These are phyloP conservation scores for Nipponacmea schrenckii DNA, from an alignment of 2,888 invertebrate species.

Conservation along the genomic window DNA sequence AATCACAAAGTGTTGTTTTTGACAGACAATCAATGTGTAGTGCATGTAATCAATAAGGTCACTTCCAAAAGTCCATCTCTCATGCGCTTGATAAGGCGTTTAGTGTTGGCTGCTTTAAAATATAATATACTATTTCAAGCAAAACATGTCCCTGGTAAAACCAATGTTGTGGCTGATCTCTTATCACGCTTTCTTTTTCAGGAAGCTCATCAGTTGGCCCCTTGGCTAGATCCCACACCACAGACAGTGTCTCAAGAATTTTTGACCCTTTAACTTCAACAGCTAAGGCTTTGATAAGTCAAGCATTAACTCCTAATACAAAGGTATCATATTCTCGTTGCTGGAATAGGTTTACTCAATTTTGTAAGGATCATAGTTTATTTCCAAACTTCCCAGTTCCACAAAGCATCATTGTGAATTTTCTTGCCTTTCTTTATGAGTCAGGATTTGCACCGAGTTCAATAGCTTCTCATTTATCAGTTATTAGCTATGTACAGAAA, in stretches of 20 bases:
- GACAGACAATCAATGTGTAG: conserved; percentile 25
- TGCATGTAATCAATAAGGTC: conserved; percentile 25
- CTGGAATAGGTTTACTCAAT: not conserved
- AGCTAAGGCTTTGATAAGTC: not conserved
- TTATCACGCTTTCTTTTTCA: conserved; percentile 27
- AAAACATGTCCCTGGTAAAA: conserved; percentile 24
- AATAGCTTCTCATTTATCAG: not conserved
- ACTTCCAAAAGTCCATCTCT: conserved; percentile 17
- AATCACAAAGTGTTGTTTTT: conserved; percentile 28
- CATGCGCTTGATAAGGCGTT: too few relatives aligned
- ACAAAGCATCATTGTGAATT: not conserved
- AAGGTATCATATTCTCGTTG: not conserved
- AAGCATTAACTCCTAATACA: not conserved
- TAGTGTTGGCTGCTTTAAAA: conserved; percentile 16
- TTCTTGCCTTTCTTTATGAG: not conserved
- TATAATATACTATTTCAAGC: conserved; percentile 19
- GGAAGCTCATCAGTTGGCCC: conserved; percentile 22
- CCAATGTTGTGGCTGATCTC: conserved; percentile 21
- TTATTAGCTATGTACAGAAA: not conserved
- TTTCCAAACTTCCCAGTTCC: not conserved
- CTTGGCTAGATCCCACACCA: conserved; percentile 11
- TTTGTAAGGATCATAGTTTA: not conserved
- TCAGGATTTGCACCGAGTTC: not conserved
- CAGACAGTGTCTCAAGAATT: not conserved
- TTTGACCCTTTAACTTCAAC: not conserved